Base-by-base conservation (phyloP, 2,888 invertebrate genomes). In the Athrips mouffetella region DNA sequence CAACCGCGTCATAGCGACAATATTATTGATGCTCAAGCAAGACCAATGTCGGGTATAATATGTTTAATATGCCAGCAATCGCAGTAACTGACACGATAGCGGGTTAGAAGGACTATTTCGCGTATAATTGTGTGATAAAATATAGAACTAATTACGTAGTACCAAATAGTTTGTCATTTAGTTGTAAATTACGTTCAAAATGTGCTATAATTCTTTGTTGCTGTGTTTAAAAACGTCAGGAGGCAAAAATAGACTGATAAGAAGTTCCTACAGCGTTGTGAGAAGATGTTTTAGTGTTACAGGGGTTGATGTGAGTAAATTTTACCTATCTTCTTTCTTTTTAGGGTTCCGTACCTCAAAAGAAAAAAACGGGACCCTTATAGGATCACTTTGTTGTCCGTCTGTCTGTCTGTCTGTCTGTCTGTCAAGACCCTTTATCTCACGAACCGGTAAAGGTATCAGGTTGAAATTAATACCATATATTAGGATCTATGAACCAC, bases 161-260 rank as follows among this genome's bases (percentile, higher is more conserved):
- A n/a, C n/a, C n/a, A n/a, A n/a, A n/a, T n/a, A n/a, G n/a, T n/a
- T n/a, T 31, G 31, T 13, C n/a, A 13, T 2, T 13, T 13, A 13
- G 3, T 31, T 2, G 4, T 27, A 27, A 27, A 27, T 27, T 27
- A 27, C 2, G n/a, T 10, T 27, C 8, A 27, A 59, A 60, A 80
- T 80, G 80, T 74, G 72, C 58, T 78, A 78, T 48, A 77, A 75
- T 49, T 70, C 69, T 39, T 59, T 80, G 11, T 47, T 73, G 6
- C 50, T 67, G 23, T 63, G 69, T 18, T 56, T 75, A 18, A 68
- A 63, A 51, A 55, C 63, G 25, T 62, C 63, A 59, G 69, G 64
- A 30, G 54, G 65, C 30, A 67, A 49, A 23, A 61, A 59, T 42
- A 59, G 54, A 37, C 37, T 67, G 40, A 57, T 66, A 29, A 54